phyloP scores from a whole-genome alignment of 2,113 vertebrate genomes.

The Chinchilla lanigera region DNA sequence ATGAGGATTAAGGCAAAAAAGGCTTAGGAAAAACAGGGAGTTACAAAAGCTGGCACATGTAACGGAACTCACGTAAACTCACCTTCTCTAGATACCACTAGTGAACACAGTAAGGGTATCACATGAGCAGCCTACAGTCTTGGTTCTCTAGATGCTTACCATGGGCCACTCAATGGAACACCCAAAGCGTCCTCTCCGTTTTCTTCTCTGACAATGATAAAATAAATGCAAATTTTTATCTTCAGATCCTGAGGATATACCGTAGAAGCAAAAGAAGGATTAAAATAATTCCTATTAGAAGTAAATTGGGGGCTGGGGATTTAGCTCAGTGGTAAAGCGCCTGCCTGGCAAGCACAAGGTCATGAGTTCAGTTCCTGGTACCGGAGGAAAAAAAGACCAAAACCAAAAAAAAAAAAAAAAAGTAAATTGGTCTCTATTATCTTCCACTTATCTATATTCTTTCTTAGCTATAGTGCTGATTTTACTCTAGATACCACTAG shows the following conservation, averaged over 20 bases:
- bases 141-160: fast-evolving
- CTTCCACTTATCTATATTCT: not conserved
- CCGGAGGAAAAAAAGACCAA: no score
- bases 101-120: not conserved
- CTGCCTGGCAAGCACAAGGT: no score
- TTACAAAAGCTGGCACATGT: not conserved
- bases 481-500: no score
- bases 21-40: not conserved
- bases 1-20: not conserved
- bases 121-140: not conserved
- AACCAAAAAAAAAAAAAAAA: no score
- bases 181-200: not conserved
- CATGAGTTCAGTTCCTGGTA: no score
- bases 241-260: not conserved
- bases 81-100: not conserved
- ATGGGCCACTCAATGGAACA: not conserved
- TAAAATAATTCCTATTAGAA: not conserved
- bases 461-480: not conserved
- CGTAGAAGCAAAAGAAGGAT: not conserved
- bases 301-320: no score
- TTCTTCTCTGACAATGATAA: not conserved
- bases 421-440: not conserved
- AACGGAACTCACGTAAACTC: not conserved
- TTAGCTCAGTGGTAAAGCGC: no score
- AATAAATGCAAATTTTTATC: not conserved